Percentiles rank a stretch among this genome's conserved stretches.
phyloP scores from a whole-genome alignment of 1,140 invertebrate species.

The Ruditapes philippinarum region DNA sequence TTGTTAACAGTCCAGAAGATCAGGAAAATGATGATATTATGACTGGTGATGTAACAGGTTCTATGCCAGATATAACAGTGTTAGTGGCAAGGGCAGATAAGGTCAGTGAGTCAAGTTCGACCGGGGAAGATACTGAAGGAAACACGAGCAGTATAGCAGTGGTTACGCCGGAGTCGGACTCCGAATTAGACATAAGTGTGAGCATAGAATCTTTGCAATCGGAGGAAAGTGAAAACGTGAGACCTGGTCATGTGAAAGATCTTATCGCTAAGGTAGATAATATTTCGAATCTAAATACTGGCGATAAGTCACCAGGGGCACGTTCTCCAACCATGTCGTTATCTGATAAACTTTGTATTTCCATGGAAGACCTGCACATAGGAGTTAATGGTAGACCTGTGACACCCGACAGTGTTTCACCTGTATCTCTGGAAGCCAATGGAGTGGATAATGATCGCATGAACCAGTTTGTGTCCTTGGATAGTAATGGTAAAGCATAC shows the following conservation, averaged over 20 bases:
- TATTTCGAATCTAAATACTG: background rate
- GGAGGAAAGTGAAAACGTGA: background rate
- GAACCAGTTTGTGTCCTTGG: conserved; percentile 38
- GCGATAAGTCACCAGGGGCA: background rate
- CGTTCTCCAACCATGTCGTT: background rate
- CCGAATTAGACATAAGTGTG: conserved; percentile 15
- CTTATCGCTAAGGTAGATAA: conserved; percentile 55
- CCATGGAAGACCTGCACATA: background rate
- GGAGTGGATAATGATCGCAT: conserved; percentile 31
- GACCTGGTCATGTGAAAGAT: conserved; percentile 56
- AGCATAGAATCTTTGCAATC: background rate
- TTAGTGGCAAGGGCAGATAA: background rate
- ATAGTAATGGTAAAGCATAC: background rate
- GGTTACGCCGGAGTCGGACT: conserved; percentile 19
- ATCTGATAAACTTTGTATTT: background rate
- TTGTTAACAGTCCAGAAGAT: background rate
- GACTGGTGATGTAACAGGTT: too few relatives aligned
- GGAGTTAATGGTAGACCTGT: background rate
- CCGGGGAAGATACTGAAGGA: background rate
- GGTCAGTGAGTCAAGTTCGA: conserved; percentile 9
- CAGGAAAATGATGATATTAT: background rate
- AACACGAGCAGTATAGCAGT: conserved; percentile 34
- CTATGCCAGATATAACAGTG: conserved; percentile 4
- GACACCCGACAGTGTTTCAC: background rate
- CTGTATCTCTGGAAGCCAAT: background rate